Evolutionary conservation across 2,797 vertebrate genomes (phyloP).

Genomic region (Enteromius treurensis): DNA sequence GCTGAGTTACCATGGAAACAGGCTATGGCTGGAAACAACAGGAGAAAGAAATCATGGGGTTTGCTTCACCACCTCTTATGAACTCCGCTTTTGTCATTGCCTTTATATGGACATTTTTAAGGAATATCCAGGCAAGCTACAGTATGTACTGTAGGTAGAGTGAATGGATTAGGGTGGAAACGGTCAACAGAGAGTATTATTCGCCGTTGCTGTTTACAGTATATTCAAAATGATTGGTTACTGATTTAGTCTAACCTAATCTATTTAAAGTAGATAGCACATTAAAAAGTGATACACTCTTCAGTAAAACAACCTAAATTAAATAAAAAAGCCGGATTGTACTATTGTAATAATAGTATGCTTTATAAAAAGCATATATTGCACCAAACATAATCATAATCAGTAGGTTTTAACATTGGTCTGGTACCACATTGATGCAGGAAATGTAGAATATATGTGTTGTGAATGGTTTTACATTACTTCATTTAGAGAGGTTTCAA

Average conservation of each 20-base stretch:
- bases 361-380: background rate
- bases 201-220: background rate
- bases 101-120: conserved; percentile 59
- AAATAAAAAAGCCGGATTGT: too few relatives aligned
- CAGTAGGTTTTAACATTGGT: background rate
- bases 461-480: conserved; percentile 7
- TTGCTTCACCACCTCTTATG: conserved; percentile 61
- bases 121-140: conserved; percentile 44
- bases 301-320: background rate
- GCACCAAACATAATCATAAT: background rate
- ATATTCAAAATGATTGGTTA: background rate
- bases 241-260: background rate
- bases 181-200: background rate
- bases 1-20: conserved; percentile 86
- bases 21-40: conserved; percentile 86
- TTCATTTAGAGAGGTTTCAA: background rate
- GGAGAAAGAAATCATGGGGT: conserved; percentile 72
- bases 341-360: background rate
- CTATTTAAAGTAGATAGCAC: background rate
- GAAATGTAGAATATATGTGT: background rate
- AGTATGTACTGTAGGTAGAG: conserved; percentile 27
- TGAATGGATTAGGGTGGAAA: conserved; percentile 40
- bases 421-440: background rate
- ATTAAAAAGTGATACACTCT: background rate
- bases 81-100: conserved; percentile 60